Evolutionary conservation across 2,797 vertebrate genomes (phyloP).

Genomic region (Melanotaenia trifasciata): DNA sequence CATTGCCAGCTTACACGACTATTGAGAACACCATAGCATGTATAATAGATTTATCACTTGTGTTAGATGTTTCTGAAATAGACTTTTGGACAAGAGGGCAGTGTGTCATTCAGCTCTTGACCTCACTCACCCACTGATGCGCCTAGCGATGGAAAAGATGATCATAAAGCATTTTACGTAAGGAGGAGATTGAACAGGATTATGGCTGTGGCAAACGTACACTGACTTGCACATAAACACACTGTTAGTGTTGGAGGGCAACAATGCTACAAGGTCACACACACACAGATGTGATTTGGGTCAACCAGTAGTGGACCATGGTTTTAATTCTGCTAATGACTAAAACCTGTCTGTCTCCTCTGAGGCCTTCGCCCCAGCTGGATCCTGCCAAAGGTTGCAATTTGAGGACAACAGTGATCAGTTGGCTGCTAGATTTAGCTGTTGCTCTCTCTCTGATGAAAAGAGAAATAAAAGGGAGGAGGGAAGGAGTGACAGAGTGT

Average conservation of each 20-base stretch:
- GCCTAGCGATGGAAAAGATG: conserved; percentile 53
- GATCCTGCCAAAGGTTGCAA: conserved; percentile 44
- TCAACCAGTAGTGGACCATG: conserved; percentile 58
- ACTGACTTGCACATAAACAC: conserved; percentile 51
- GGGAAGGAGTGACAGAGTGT: conserved; percentile 47
- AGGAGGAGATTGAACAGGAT: conserved; percentile 72
- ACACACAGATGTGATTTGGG: conserved; percentile 61
- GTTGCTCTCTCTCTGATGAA: conserved; percentile 50
- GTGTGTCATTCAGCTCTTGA: conserved; percentile 27
- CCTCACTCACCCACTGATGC: conserved; percentile 50
- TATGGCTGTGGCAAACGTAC: conserved; percentile 59
- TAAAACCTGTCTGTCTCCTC: conserved; percentile 55
- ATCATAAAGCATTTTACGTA: conserved; percentile 77
- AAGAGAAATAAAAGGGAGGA: conserved; percentile 61
- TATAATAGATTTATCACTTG: conserved; percentile 57
- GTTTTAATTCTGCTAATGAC: conserved; percentile 70
- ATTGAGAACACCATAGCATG: conserved; percentile 39
- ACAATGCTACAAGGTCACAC: conserved; percentile 62
- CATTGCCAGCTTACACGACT: conserved; percentile 40
- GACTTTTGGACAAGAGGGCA: conserved; percentile 54
- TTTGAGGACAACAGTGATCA: conserved; percentile 49
- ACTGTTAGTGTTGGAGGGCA: conserved; percentile 27
- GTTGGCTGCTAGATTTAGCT: conserved; percentile 38
- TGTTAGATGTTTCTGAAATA: conserved; percentile 45
- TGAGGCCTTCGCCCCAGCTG: conserved; percentile 11